These are phyloP conservation scores for Hassar affinis DNA, from an alignment of 2,113 vertebrate species.

Conservation along the genomic window DNA sequence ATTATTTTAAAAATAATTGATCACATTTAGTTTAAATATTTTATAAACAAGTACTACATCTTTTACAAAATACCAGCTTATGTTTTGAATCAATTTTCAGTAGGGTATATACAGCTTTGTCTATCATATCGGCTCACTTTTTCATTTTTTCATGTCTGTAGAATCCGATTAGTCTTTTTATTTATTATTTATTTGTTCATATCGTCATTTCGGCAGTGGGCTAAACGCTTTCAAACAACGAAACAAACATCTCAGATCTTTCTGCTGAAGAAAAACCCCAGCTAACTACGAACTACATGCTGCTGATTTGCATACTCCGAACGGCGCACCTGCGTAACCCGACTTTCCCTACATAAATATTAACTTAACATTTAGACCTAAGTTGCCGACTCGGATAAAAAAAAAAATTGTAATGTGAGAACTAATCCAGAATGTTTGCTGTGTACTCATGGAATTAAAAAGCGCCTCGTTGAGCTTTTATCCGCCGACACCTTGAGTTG, in stretches of 20 bases:
- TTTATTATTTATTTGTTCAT: neutral
- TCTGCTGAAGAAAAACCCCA: neutral
- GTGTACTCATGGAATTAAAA: constrained; percentile 16
- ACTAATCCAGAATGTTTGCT: constrained; percentile 1
- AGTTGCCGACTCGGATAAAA: neutral
- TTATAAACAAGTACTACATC: neutral
- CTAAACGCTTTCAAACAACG: neutral
- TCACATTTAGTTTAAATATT: neutral
- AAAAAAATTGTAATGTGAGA: neutral
- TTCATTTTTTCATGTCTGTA: neutral
- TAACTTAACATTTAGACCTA: neutral
- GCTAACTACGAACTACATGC: neutral
- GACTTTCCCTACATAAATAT: constrained; percentile 5
- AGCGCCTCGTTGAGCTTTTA: constrained; percentile 52
- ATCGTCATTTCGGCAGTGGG: neutral
- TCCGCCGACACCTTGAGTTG: constrained; percentile 58
- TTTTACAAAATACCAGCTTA: neutral
- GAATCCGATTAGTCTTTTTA: too few relatives aligned
- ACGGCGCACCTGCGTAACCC: neutral
- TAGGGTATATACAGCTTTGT: neutral
- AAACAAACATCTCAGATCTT: neutral
- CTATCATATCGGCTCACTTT: neutral
- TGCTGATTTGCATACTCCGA: neutral
- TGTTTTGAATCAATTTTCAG: neutral
- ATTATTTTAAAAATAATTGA: neutral